Evolutionary conservation across 2,113 vertebrate genomes (phyloP).

Genomic region (Neodontobutis hainanensis): DNA sequence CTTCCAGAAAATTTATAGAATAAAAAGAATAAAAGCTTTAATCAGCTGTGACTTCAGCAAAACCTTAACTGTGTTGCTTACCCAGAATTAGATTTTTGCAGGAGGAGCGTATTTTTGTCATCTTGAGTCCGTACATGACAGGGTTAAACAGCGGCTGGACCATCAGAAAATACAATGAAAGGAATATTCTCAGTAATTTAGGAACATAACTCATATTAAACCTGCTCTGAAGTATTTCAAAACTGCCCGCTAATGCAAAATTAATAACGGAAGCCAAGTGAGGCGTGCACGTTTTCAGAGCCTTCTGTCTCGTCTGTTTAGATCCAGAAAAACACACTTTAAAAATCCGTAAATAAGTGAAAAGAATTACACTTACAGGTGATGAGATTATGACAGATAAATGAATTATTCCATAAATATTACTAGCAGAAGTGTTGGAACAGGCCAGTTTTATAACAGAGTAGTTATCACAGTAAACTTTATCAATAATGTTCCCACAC

Average conservation of each 20-base stretch:
- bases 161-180: neutral
- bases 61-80: neutral
- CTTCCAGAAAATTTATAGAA: too few relatives aligned
- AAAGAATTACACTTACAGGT: too few relatives aligned
- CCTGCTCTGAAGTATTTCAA: neutral
- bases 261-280: neutral
- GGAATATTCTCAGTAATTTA: neutral
- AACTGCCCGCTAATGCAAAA: neutral
- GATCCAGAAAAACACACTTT: too few relatives aligned
- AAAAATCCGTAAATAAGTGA: too few relatives aligned
- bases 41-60: too few relatives aligned
- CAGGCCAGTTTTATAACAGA: conserved; percentile 52
- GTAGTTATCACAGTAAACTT: conserved; percentile 1
- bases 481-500: too few relatives aligned
- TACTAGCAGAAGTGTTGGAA: too few relatives aligned
- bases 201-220: neutral
- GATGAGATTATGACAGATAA: too few relatives aligned
- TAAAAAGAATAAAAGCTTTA: too few relatives aligned
- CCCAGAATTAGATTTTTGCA: conserved; percentile 17
- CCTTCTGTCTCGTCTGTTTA: neutral
- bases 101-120: conserved; percentile 37
- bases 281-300: neutral
- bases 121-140: conserved; percentile 58
- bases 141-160: conserved; percentile 20
- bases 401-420: too few relatives aligned